Percentiles rank a stretch among this genome's conserved stretches.
phyloP scores from a whole-genome alignment of 2,888 invertebrate species.

The Archaeoteleia sp. region DNA sequence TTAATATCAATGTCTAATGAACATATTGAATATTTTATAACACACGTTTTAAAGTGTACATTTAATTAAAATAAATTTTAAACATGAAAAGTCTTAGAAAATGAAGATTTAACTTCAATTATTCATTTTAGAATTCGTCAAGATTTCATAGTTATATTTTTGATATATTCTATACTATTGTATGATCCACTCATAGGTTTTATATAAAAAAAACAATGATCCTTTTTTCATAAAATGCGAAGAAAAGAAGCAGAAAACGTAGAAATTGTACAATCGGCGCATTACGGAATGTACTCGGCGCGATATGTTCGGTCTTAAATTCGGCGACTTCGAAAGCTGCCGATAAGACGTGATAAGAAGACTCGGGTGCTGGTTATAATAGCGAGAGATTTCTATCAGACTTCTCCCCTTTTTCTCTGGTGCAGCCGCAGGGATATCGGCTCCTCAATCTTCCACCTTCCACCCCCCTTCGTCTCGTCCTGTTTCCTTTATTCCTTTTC shows the following conservation, averaged over 20 bases:
- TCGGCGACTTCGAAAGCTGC: conserved; percentile 25
- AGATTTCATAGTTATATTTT: too few relatives aligned
- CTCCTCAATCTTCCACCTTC: conserved; percentile 25
- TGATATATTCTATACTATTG: too few relatives aligned
- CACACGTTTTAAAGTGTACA: too few relatives aligned
- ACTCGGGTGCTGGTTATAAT: conserved; percentile 21
- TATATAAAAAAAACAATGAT: background rate
- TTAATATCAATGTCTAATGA: too few relatives aligned
- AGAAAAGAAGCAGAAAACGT: conserved; percentile 1
- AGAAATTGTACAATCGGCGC: conserved; percentile 5
- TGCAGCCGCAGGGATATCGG: conserved; percentile 15
- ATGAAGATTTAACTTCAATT: too few relatives aligned
- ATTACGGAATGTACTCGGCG: conserved; percentile 3
- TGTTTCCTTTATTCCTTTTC: too few relatives aligned
- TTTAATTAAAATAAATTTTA: too few relatives aligned
- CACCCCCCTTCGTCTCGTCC: background rate
- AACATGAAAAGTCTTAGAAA: too few relatives aligned
- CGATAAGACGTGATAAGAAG: conserved; percentile 25
- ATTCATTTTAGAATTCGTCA: too few relatives aligned
- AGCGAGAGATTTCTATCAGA: conserved; percentile 28
- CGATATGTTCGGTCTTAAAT: conserved; percentile 11
- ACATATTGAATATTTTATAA: too few relatives aligned
- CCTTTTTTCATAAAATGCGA: conserved; percentile 2
- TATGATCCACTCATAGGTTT: too few relatives aligned
- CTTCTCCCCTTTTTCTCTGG: conserved; percentile 9